Conservation (phyloP, 2,888 invertebrate species). For the Punctoribates punctum region DNA sequence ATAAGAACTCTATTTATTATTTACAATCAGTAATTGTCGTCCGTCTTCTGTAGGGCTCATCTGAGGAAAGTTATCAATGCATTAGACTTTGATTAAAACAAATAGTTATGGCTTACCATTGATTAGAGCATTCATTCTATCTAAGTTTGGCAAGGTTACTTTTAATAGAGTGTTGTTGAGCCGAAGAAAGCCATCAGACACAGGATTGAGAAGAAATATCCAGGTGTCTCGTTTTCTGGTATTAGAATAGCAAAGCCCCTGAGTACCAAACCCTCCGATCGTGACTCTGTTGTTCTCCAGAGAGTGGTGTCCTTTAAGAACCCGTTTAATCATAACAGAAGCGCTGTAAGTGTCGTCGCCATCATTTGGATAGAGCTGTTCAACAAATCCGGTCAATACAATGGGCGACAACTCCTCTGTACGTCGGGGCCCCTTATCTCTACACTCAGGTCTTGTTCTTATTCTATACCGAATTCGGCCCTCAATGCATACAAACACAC, state of each 20-base stretch:
- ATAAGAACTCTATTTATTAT: conserved; percentile 1
- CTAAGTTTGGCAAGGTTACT: conserved; percentile 46
- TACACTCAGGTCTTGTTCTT: conserved; percentile 30
- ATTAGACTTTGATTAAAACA: conserved; percentile 36
- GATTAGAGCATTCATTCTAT: conserved; percentile 45
- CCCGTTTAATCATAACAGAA: conserved; percentile 47
- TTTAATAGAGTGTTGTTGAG: conserved; percentile 46
- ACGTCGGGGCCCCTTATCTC: conserved; percentile 32
- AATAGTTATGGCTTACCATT: conserved; percentile 43
- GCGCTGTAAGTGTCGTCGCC: conserved; percentile 44
- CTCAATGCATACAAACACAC: neutral
- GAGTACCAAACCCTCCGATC: conserved; percentile 46
- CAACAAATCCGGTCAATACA: conserved; percentile 49
- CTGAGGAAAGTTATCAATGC: conserved; percentile 22
- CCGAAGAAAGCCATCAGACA: conserved; percentile 45
- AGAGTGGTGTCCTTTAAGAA: conserved; percentile 40
- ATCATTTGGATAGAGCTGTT: conserved; percentile 44
- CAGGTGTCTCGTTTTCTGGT: conserved; percentile 44
- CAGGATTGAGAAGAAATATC: conserved; percentile 46
- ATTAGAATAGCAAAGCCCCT: conserved; percentile 44
- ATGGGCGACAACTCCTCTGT: conserved; percentile 30
- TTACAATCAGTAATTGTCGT: conserved; percentile 45
- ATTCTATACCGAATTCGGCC: neutral
- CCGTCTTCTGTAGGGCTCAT: conserved; percentile 46
- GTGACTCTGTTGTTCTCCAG: conserved; percentile 43